Base-by-base conservation (phyloP, 2,113 vertebrate genomes). In the Crotalus tigris region DNA sequence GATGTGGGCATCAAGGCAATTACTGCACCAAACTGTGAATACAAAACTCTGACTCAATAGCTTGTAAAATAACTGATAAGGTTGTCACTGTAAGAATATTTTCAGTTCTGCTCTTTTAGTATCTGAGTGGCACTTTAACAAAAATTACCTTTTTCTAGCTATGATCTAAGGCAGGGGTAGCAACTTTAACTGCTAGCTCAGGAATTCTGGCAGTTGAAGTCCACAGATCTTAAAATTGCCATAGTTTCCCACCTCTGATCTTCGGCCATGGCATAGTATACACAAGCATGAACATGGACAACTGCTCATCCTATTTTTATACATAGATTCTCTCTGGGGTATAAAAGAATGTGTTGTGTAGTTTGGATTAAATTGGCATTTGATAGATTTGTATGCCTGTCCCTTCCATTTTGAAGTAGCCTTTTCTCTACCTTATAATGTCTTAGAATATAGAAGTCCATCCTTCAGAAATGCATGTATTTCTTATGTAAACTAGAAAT, bases 311-410 rank as follows among this genome's bases (percentile, higher is more conserved):
- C 7, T 85, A 44, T 58, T 55, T 39, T 89, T 55, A 39, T 17
- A 89, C 6, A 92, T 46, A 49, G 13, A 39, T 33, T 57, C 33
- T 46, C 0, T 57, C 58, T 88, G 58, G 93, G 49, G 49, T 17
- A 29, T 91, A 69, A 90, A 59, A 88, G 57, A 86, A 26, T 64
- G 46, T 29, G 92, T 93, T 85, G 44, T 90, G 57, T 91, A 94
- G 94, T 39, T 93, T 95, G 90, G 94, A 90, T 85, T 85, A 89
- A 92, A 89, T 81, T 58, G n/a, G n/a, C 88, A 92, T 95, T 49
- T 91, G n/a, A 85, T 23, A 44, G 91, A 91, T 96, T 96, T 90
- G 54, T 33, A 29, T 75, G 90, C 88, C 75, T 89, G 57, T 54
- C 6, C 1, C 91, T 93, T 44, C 10, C 94, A n/a, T 95, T 94